Percentiles rank a stretch among this genome's conserved stretches.
These are phyloP conservation scores for Parthenolecanium corni DNA, from an alignment of 2,888 invertebrate species.

Conservation along the genomic window DNA sequence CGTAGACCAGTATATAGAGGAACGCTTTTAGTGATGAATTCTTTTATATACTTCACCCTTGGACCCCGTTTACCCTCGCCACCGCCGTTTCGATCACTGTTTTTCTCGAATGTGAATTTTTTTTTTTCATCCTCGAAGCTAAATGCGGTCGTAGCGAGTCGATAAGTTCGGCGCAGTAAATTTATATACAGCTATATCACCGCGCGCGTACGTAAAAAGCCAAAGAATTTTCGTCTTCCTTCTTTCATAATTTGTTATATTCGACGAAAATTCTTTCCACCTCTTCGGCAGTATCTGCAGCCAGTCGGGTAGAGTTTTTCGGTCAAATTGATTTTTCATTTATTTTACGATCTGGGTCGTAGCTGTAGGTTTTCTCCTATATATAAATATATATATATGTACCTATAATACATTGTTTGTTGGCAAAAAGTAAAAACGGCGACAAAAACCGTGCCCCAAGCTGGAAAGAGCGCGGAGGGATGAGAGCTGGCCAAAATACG, in stretches of 20 bases:
- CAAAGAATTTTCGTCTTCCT: neutral
- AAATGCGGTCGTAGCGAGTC: neutral
- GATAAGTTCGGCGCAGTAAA: neutral
- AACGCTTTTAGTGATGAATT: too few relatives aligned
- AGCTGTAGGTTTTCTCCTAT: neutral
- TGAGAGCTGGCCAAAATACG: too few relatives aligned
- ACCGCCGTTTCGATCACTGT: too few relatives aligned
- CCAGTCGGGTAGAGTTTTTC: neutral
- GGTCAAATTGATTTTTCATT: constrained; percentile 1
- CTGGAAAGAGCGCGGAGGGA: neutral
- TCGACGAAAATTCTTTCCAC: neutral
- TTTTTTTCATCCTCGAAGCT: neutral
- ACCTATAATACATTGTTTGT: too few relatives aligned
- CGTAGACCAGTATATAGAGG: too few relatives aligned
- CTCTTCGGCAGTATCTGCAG: too few relatives aligned
- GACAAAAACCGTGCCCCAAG: neutral
- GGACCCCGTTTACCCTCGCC: too few relatives aligned
- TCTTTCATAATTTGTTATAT: neutral
- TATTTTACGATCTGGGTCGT: neutral
- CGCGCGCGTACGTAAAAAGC: neutral
- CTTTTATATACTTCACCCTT: too few relatives aligned
- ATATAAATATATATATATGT: too few relatives aligned
- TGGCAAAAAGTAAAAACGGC: neutral
- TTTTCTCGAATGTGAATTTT: neutral
- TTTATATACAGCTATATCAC: too few relatives aligned